A percentile compares a stretch with the other conserved stretches of the same genome.
phyloP scores from a whole-genome alignment of 2,113 vertebrate species.

The Oncorhynchus clarkii region DNA sequence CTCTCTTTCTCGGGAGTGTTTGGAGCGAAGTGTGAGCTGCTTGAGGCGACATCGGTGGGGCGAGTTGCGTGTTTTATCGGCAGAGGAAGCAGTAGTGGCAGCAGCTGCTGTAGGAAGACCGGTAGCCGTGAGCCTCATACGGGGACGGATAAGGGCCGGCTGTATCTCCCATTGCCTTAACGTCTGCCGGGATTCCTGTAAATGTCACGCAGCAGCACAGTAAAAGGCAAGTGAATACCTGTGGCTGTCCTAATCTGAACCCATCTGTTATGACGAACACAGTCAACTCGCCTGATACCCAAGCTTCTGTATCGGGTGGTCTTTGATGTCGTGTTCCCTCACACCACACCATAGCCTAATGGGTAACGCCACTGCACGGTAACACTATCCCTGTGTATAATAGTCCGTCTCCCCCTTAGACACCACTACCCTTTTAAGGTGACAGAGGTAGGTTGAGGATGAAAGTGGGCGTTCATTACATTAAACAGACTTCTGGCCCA shows the following conservation, averaged over 20 bases:
- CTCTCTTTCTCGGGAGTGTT: no score
- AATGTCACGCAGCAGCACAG: neutral
- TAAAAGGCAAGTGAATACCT: neutral
- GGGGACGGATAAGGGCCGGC: conserved; percentile 1
- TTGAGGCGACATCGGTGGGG: no score
- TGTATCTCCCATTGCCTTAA: neutral
- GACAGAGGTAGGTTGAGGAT: conserved; percentile 41
- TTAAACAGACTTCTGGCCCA: conserved; percentile 36
- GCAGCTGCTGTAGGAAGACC: no score
- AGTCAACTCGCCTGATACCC: neutral
- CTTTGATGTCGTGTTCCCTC: conserved; percentile 28
- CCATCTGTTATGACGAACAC: no score
- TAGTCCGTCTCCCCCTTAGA: conserved; percentile 20
- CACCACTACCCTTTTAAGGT: conserved; percentile 48
- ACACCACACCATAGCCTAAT: conserved; percentile 22
- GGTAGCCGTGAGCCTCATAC: neutral
- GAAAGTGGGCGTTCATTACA: conserved; percentile 42
- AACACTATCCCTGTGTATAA: neutral
- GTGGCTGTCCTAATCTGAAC: no score
- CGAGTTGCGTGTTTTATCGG: no score
- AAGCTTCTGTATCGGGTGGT: neutral
- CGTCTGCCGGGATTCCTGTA: neutral
- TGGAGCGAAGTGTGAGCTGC: no score
- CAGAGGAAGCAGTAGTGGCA: no score
- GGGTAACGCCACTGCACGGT: conserved; percentile 17